phyloP scores from a whole-genome alignment of 2,888 invertebrate species.

The Ennomos quercinarius region DNA sequence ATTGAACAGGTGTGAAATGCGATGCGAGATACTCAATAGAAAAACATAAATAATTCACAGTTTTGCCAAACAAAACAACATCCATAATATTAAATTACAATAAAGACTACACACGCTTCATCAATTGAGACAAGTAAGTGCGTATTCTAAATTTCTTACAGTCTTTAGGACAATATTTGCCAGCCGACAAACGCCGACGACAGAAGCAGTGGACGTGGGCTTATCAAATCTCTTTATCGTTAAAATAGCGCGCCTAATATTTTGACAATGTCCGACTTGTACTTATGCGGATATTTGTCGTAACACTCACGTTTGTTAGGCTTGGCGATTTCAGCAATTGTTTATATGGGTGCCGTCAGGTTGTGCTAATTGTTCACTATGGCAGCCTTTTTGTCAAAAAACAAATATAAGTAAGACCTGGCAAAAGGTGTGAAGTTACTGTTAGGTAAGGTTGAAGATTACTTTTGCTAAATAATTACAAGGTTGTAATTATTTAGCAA shows the following conservation, averaged over 20 bases:
- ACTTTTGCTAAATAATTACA: no score
- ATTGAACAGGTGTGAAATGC: no score
- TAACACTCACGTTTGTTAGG: neutral
- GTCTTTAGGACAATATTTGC: slow-evolving; percentile 13
- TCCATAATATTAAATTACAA: neutral
- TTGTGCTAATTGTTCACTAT: no score
- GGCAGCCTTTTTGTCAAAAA: no score
- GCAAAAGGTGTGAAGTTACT: no score
- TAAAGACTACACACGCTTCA: slow-evolving; percentile 12
- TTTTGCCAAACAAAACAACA: no score
- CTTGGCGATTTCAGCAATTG: neutral
- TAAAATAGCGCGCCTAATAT: slow-evolving; percentile 19
- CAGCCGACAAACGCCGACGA: neutral
- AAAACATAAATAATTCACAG: no score
- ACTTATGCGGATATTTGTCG: slow-evolving; percentile 13
- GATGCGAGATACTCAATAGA: no score
- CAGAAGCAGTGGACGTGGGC: slow-evolving; percentile 7
- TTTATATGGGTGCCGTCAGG: no score
- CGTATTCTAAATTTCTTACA: slow-evolving; percentile 7
- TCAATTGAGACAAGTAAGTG: slow-evolving; percentile 7
- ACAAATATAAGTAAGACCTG: no score
- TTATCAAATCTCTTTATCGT: slow-evolving; percentile 23
- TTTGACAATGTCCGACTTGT: slow-evolving; percentile 19
- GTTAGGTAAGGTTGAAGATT: no score
- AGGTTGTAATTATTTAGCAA: no score